Conservation (phyloP, 2,113 vertebrate genomes). For the Sarotherodon lohbergeri region DNA sequence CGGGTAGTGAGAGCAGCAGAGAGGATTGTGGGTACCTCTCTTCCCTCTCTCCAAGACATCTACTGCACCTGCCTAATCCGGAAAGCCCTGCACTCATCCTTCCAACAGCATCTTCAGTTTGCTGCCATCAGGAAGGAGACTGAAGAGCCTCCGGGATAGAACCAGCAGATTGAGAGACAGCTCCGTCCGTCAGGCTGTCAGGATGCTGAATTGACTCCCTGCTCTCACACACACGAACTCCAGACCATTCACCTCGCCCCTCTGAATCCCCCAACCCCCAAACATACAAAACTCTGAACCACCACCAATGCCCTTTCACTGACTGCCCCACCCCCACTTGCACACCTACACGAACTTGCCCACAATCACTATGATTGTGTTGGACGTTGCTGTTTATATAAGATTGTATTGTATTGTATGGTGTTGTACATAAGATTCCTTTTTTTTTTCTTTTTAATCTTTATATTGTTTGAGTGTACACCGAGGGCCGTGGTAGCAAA, state of each 20-base stretch:
- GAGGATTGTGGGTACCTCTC: background rate
- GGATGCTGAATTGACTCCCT: background rate
- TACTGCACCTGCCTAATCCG: background rate
- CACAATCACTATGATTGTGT: background rate
- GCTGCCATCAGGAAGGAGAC: background rate
- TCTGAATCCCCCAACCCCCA: background rate
- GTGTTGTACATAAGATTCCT: fast-evolving
- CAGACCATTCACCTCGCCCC: fast-evolving
- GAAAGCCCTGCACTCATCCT: no score
- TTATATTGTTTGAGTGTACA: background rate
- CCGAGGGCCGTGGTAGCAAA: fast-evolving
- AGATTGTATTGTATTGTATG: background rate
- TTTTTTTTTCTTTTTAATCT: background rate
- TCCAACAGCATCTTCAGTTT: background rate
- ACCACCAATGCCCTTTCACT: background rate
- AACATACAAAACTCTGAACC: background rate
- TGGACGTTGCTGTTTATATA: background rate
- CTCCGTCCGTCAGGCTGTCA: background rate
- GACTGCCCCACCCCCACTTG: background rate
- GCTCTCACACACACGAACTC: background rate
- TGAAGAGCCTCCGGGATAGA: background rate
- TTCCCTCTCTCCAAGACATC: fast-evolving
- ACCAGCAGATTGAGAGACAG: fast-evolving
- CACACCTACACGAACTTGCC: background rate
- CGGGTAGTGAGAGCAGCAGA: fast-evolving